Conservation (phyloP, 2,113 vertebrate genomes). For the Petaurus breviceps region DNA sequence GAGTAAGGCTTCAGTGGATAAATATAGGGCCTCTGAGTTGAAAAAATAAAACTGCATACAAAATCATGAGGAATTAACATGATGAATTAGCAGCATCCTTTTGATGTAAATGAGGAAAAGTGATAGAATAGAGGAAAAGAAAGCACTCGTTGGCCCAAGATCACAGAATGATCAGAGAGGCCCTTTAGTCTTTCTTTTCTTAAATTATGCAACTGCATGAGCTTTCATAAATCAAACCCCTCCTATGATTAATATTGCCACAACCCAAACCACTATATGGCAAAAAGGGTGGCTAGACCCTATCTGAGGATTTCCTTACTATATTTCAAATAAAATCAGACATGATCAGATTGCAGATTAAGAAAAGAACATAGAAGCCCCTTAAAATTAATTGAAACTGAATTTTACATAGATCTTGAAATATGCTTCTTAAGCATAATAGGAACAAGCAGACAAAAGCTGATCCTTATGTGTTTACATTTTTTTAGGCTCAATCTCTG, state of each 20-base stretch:
- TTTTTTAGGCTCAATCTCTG: neutral
- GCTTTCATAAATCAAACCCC: neutral
- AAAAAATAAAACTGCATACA: neutral
- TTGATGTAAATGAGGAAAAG: neutral
- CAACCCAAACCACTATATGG: neutral
- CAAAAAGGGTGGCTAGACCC: neutral
- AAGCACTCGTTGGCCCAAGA: neutral
- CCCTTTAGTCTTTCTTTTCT: neutral
- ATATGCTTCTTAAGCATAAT: neutral
- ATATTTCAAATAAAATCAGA: neutral
- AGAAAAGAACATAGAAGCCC: neutral
- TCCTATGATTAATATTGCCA: neutral
- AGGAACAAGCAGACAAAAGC: neutral
- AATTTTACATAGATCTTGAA: neutral
- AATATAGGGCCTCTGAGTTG: neutral
- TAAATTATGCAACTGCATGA: neutral
- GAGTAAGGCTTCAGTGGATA: neutral
- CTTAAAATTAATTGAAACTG: neutral
- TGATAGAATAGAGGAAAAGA: neutral
- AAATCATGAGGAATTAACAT: neutral
- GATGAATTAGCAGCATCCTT: neutral
- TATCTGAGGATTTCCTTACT: neutral
- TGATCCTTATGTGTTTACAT: neutral
- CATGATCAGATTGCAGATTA: neutral
- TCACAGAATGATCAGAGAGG: neutral